Evolutionary conservation across 2,113 vertebrate genomes (phyloP).

Genomic region (Craseonycteris thonglongyai): DNA sequence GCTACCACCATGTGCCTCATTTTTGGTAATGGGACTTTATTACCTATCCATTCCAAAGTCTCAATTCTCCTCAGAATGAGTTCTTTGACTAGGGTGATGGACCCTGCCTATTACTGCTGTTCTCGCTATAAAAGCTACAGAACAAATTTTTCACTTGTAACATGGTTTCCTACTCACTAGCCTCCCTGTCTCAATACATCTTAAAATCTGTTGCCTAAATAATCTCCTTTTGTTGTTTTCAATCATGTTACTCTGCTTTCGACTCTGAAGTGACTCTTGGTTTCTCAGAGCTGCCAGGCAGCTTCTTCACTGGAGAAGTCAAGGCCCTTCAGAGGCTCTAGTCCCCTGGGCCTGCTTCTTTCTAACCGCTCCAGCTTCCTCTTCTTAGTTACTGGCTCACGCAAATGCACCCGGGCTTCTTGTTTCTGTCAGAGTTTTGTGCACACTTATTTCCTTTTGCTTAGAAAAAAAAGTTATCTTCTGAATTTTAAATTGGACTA

Average conservation of each 20-base stretch:
- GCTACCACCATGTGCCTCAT: background rate
- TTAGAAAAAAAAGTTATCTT: background rate
- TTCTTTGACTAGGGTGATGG: background rate
- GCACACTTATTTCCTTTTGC: background rate
- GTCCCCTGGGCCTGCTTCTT: background rate
- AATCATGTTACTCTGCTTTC: background rate
- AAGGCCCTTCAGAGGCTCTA: fast-evolving
- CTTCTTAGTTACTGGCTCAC: background rate
- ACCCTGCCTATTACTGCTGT: background rate
- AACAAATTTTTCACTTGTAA: background rate
- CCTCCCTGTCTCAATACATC: background rate
- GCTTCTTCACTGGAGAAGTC: background rate
- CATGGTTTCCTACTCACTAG: background rate
- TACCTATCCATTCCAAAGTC: background rate
- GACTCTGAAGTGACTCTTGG: background rate
- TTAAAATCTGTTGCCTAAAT: background rate
- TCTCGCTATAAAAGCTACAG: background rate
- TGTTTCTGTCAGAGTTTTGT: background rate
- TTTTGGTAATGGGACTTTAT: background rate
- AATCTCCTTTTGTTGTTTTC: background rate
- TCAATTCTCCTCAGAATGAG: background rate
- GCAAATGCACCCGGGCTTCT: background rate
- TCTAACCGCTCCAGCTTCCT: background rate
- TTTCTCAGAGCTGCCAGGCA: background rate
- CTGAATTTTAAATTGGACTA: conserved; percentile 26